Base-by-base conservation (phyloP, 2,888 invertebrate species). In the Leptura quadrifasciata region DNA sequence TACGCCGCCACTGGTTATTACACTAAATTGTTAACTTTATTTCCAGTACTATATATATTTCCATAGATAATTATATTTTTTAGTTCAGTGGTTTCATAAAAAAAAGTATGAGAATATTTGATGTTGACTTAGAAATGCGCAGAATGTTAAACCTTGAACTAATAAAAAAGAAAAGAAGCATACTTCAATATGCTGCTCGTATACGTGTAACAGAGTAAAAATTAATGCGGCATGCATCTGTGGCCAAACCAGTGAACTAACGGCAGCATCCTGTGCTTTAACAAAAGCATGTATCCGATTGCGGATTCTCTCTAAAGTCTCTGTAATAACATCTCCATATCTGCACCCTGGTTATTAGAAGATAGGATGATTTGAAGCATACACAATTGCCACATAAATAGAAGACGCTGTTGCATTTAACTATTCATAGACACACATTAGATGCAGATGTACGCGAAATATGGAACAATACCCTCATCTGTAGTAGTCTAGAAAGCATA, bases 401-500 rank as follows among this genome's bases (percentile, higher is more conserved):
- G 71, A 71, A 39, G 71, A 71, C 71, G 71, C 52, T 27, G 71
- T 61, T 61, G 60, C 71, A 71, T 71, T 71, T 60, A 61, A 24
- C 61, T 52, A 24, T 52, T 60, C 60, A 58, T 58, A 57, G 57
- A 9, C 58, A 27, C 24, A 27, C 69, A 58, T 58, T 69, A 61
- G 71, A 52, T 71, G 71, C 71, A 71, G 71, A 71, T 71, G 71
- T 47, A 61, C 35, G 8, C 61, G 71, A 71, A 71, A 71, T 71
- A 61, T 71, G 71, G 47, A 71, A 71, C 71, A 71, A 71, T 71
- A 31, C 20, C 2, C 60, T 60, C 21, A 60, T 60, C 60, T 27
- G 9, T 21, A 9, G 60, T 10, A 21, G 27, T 63, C 63, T 39
- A 35, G 20, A 17, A 47, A 52, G 8, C 35, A 52, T 52, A 65